phyloP scores from a whole-genome alignment of 2,888 invertebrate species.

The Nomada ferruginata region DNA sequence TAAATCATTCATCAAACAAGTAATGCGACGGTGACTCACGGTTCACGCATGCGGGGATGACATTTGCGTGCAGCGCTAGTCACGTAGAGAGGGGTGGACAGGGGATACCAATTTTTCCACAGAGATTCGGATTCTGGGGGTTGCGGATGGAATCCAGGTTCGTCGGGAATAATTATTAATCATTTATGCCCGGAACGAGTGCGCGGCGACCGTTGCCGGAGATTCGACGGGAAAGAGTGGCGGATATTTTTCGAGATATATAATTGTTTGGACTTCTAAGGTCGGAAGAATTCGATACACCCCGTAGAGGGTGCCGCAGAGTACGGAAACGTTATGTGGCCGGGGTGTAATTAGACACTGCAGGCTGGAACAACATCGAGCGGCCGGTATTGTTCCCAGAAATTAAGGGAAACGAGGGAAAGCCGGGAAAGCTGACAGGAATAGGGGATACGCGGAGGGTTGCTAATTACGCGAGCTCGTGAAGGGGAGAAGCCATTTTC shows the following conservation, averaged over 20 bases:
- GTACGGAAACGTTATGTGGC: slow-evolving; percentile 29
- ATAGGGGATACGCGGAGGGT: slow-evolving; percentile 71
- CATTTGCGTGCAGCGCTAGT: slow-evolving; percentile 64
- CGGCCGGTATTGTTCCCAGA: slow-evolving; percentile 79
- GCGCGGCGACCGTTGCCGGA: too few species aligned
- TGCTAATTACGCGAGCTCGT: slow-evolving; percentile 79
- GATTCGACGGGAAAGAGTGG: too few species aligned
- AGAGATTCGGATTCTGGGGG: background rate
- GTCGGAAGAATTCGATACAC: slow-evolving; percentile 45
- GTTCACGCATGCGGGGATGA: slow-evolving; percentile 67
- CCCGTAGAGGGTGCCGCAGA: slow-evolving; percentile 16
- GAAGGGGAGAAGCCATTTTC: slow-evolving; percentile 76
- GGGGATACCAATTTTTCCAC: too few species aligned
- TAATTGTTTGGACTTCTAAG: too few species aligned
- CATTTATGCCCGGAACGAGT: too few species aligned
- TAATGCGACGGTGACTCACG: slow-evolving; percentile 78
- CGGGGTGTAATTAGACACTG: slow-evolving; percentile 83
- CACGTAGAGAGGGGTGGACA: slow-evolving; percentile 26
- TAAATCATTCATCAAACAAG: slow-evolving; percentile 81
- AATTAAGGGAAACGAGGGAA: slow-evolving; percentile 82
- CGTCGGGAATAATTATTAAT: too few species aligned
- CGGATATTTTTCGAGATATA: background rate
- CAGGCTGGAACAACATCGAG: slow-evolving; percentile 80
- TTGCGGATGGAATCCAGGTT: too few species aligned
- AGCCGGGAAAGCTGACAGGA: slow-evolving; percentile 73